Percentiles rank a stretch among this genome's conserved stretches.
Conservation (phyloP, 2,888 invertebrate species). For the Dioctria linearis region DNA sequence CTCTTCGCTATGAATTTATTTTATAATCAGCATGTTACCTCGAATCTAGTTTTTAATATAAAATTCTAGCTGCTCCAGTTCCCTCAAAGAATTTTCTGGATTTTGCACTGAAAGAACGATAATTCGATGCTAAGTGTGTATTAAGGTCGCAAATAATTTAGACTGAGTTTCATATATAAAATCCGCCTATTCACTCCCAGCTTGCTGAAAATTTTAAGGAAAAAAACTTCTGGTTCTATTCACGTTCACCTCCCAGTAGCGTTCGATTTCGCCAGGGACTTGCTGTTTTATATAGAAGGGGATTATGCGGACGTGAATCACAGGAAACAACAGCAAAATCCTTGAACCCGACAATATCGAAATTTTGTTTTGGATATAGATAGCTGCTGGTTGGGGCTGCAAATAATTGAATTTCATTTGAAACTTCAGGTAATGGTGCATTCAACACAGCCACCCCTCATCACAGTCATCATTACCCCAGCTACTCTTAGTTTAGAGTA, state of each 20-base stretch:
- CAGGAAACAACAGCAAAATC: constrained; percentile 37
- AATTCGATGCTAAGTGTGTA: constrained; percentile 10
- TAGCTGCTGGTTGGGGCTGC: constrained; percentile 26
- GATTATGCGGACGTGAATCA: constrained; percentile 18
- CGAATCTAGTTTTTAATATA: neutral
- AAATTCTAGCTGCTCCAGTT: constrained; percentile 8
- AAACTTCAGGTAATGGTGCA: constrained; percentile 35
- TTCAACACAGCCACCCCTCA: constrained; percentile 9
- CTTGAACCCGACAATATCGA: constrained; percentile 33
- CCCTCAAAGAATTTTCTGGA: neutral
- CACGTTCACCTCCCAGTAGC: constrained; percentile 14
- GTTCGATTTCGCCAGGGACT: constrained; percentile 43
- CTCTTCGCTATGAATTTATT: no score
- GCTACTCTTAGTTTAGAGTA: constrained; percentile 25
- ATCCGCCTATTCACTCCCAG: neutral
- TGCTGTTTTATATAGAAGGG: constrained; percentile 15
- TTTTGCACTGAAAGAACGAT: neutral
- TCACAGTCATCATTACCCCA: constrained; percentile 37
- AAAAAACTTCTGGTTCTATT: constrained; percentile 33
- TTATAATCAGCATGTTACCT: neutral
- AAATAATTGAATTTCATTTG: constrained; percentile 41
- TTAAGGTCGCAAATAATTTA: neutral
- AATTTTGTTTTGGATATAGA: constrained; percentile 39
- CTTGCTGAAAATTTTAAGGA: neutral
- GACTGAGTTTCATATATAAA: constrained; percentile 18